Percentiles rank a stretch among this genome's conserved stretches.
phyloP scores from a whole-genome alignment of 1,140 invertebrate genomes.

The Triops longicaudatus region DNA sequence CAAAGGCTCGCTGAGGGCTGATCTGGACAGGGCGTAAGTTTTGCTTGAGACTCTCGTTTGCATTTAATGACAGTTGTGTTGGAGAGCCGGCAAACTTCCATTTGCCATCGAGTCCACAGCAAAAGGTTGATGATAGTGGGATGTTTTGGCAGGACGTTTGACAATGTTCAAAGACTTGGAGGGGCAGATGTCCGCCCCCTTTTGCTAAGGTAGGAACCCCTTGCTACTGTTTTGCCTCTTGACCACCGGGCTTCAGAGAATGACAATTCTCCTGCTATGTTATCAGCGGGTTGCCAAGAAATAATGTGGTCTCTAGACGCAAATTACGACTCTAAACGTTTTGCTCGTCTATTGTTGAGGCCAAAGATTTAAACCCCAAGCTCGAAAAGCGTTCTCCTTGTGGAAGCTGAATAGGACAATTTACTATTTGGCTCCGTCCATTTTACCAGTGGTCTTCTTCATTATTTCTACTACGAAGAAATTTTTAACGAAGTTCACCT shows the following conservation, averaged over 20 bases:
- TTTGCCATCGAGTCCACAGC: neutral
- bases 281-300: neutral
- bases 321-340: slow-evolving; percentile 6
- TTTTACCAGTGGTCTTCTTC: neutral
- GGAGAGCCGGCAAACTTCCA: neutral
- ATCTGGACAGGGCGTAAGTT: no score
- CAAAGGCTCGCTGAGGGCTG: no score
- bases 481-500: neutral
- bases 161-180: neutral
- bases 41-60: neutral
- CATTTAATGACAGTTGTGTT: neutral
- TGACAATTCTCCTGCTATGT: slow-evolving; percentile 7
- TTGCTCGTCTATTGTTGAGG: neutral
- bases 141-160: neutral
- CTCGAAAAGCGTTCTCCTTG: neutral
- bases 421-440: neutral
- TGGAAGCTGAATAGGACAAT: neutral
- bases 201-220: neutral
- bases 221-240: neutral
- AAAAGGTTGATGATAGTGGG: neutral
- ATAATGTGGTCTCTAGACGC: neutral
- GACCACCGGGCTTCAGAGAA: neutral
- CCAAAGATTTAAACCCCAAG: neutral
- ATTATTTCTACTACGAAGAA: neutral
- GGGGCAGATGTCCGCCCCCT: slow-evolving; percentile 12